These are phyloP conservation scores for Lophius americanus DNA, from an alignment of 2,797 vertebrate species.

Conservation along the genomic window DNA sequence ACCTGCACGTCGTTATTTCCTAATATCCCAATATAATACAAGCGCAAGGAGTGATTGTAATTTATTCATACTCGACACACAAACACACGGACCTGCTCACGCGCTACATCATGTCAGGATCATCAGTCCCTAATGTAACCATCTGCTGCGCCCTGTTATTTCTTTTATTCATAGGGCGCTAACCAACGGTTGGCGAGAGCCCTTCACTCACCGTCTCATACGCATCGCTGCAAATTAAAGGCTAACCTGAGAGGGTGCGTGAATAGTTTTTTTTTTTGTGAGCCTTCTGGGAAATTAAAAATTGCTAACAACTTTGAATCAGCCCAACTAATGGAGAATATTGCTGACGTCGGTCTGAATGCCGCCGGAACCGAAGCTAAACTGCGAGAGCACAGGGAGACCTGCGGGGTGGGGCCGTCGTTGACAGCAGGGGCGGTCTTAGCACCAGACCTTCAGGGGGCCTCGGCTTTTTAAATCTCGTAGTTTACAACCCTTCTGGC, in stretches of 20 bases:
- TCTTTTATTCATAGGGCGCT: constrained; percentile 77
- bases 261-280: constrained; percentile 68
- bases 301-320: constrained; percentile 80
- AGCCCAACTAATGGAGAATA: constrained; percentile 74
- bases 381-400: constrained; percentile 37
- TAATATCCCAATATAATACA: constrained; percentile 39
- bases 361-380: constrained; percentile 40
- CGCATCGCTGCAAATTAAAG: constrained; percentile 84
- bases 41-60: constrained; percentile 33
- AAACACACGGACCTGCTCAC: constrained; percentile 52
- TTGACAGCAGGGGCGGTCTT: too few relatives aligned
- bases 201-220: constrained; percentile 74
- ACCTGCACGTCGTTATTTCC: constrained; percentile 22
- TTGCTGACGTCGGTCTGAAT: constrained; percentile 62
- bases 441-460: too few relatives aligned
- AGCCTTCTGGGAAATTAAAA: constrained; percentile 82
- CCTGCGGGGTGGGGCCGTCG: constrained; percentile 12
- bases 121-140: constrained; percentile 77
- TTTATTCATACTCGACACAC: constrained; percentile 57
- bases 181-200: constrained; percentile 75
- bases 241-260: constrained; percentile 79
- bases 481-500: too few relatives aligned
- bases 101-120: constrained; percentile 69
- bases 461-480: too few relatives aligned
- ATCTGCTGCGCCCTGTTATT: constrained; percentile 78